Evolutionary conservation across 2,888 invertebrate species (phyloP).

Genomic region (Saturnia japonica): DNA sequence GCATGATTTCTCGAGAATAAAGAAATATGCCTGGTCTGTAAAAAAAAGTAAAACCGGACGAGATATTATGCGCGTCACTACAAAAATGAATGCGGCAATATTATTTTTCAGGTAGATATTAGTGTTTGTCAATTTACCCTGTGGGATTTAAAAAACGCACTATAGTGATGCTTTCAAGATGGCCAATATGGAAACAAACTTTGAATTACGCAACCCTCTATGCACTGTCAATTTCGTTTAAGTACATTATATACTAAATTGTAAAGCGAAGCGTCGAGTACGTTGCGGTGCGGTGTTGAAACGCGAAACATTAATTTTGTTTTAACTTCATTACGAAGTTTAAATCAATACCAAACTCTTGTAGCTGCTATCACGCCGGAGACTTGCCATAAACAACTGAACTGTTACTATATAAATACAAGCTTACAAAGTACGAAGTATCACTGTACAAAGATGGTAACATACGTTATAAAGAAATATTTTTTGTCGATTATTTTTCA

Average conservation of each 20-base stretch:
- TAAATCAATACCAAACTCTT: constrained; percentile 22
- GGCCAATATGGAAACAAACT: not conserved
- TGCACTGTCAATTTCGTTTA: not conserved
- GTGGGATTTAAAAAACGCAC: not conserved
- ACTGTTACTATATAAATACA: not conserved
- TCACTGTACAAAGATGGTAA: not conserved
- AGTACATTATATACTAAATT: not conserved
- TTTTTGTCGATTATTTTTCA: too few relatives aligned
- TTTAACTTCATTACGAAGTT: constrained; percentile 22
- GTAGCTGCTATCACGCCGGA: constrained; percentile 20
- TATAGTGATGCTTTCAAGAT: not conserved
- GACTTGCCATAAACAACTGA: not conserved
- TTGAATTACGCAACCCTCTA: not conserved
- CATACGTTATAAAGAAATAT: not conserved
- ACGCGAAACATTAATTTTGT: constrained; percentile 12
- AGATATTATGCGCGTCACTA: too few relatives aligned
- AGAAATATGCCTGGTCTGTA: too few relatives aligned
- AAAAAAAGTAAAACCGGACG: too few relatives aligned
- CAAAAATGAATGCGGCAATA: too few relatives aligned
- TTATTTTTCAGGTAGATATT: too few relatives aligned
- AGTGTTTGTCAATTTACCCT: too few relatives aligned
- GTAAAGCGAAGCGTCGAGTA: not conserved
- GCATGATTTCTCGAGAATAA: too few relatives aligned
- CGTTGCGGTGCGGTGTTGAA: not conserved
- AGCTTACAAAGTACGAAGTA: not conserved